Percentiles rank a stretch among this genome's conserved stretches.
phyloP scores from a whole-genome alignment of 2,888 invertebrate species.

The Philhelius pedissequus region DNA sequence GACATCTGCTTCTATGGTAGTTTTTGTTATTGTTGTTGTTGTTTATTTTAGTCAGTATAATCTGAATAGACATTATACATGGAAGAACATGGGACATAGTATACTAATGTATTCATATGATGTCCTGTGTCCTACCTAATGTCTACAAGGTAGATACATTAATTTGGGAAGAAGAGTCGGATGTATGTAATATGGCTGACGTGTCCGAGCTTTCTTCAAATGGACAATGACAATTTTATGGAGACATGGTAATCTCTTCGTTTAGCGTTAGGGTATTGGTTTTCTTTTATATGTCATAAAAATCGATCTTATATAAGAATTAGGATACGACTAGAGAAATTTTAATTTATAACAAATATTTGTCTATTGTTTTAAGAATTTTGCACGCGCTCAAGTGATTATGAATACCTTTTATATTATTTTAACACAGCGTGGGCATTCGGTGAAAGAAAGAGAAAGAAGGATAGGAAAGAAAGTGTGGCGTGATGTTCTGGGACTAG shows the following conservation, averaged over 20 bases:
- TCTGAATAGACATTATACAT: background rate
- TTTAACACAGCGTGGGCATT: too few species aligned
- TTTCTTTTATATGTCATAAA: slow-evolving; percentile 10
- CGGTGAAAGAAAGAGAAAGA: too few species aligned
- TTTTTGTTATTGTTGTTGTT: background rate
- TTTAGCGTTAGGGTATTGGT: background rate
- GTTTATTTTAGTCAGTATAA: background rate
- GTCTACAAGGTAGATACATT: slow-evolving; percentile 43
- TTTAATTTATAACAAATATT: too few species aligned
- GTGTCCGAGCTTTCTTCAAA: background rate
- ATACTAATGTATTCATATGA: background rate
- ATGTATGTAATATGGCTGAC: background rate
- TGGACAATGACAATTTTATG: background rate
- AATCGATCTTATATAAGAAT: too few species aligned
- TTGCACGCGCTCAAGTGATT: too few species aligned
- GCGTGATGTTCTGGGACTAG: too few species aligned
- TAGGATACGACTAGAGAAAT: too few species aligned
- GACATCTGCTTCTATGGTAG: slow-evolving; percentile 39
- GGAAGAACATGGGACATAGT: background rate
- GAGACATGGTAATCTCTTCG: background rate
- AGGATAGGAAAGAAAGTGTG: too few species aligned
- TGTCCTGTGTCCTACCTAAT: slow-evolving; percentile 12
- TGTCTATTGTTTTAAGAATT: too few species aligned
- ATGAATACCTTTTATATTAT: too few species aligned
- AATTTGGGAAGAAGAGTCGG: slow-evolving; percentile 5